Evolutionary conservation across 2,113 vertebrate genomes (phyloP).

Genomic region (Illadopsis cleaveri): DNA sequence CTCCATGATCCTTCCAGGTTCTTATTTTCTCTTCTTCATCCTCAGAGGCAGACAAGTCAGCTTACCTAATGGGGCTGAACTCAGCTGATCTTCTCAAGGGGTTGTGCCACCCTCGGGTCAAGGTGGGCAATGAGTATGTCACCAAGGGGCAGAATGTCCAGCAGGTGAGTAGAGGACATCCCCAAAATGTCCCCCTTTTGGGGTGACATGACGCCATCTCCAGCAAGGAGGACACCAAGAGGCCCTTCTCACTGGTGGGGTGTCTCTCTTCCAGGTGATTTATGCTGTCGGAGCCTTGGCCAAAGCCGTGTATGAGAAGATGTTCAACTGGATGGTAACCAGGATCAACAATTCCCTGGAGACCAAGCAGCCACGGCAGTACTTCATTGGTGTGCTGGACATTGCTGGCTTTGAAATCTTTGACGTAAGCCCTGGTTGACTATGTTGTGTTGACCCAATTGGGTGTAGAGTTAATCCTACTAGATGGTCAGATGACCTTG

Average conservation of each 20-base stretch:
- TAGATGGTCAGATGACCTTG: neutral
- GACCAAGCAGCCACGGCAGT: constrained; percentile 84
- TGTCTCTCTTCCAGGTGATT: neutral
- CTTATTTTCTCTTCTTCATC: neutral
- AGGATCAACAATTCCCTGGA: constrained; percentile 83
- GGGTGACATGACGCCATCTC: neutral
- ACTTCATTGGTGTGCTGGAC: constrained; percentile 91
- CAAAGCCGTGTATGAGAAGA: constrained; percentile 88
- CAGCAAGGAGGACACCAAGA: neutral
- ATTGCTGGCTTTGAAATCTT: constrained; percentile 81
- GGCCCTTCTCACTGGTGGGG: neutral
- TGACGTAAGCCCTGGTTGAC: constrained; percentile 46
- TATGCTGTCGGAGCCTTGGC: constrained; percentile 76
- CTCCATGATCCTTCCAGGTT: neutral
- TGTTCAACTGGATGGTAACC: constrained; percentile 86
- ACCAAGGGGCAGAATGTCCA: constrained; percentile 90
- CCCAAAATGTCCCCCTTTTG: neutral
- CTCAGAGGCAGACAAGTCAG: constrained; percentile 81
- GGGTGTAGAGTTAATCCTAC: neutral
- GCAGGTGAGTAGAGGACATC: constrained; percentile 70
- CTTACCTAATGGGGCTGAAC: constrained; percentile 87
- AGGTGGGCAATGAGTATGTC: constrained; percentile 86
- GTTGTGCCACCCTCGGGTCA: constrained; percentile 82
- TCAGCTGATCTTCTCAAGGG: constrained; percentile 85
- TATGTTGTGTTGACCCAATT: rapidly evolving